Evolutionary conservation across 2,888 invertebrate species (phyloP).

Genomic region (Dicranocentrus wangi): DNA sequence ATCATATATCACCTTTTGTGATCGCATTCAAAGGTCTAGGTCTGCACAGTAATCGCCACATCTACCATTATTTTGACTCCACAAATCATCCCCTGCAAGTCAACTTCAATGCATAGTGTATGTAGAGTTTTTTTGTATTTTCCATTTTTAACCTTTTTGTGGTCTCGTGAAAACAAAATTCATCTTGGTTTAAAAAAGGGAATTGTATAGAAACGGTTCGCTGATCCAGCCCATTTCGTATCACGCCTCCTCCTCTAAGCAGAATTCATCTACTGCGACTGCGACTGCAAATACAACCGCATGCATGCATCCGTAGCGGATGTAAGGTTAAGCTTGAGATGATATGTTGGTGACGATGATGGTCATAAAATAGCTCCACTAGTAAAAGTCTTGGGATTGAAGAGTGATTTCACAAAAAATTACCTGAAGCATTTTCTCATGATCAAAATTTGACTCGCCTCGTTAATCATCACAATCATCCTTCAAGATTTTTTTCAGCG

Average conservation of each 20-base stretch:
- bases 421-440: background rate
- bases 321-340: constrained; percentile 43
- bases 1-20: constrained; percentile 11
- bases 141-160: background rate
- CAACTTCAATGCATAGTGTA: background rate
- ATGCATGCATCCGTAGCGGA: constrained; percentile 47
- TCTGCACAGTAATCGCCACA: too few relatives aligned
- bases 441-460: constrained; percentile 22
- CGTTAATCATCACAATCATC: constrained; percentile 19
- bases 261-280: background rate
- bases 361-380: too few relatives aligned
- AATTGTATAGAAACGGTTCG: constrained; percentile 50
- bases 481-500: too few relatives aligned
- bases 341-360: background rate
- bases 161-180: background rate
- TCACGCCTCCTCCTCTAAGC: background rate
- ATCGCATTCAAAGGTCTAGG: background rate
- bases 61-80: too few relatives aligned
- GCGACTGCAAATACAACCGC: constrained; percentile 36
- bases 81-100: too few relatives aligned
- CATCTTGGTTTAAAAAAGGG: constrained; percentile 9
- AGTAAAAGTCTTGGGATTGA: background rate
- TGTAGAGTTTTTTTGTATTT: background rate
- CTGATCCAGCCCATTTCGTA: constrained; percentile 26
- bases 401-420: constrained; percentile 20